Conservation (phyloP, 2,888 invertebrate species). For the Cryptus viduatorius region DNA sequence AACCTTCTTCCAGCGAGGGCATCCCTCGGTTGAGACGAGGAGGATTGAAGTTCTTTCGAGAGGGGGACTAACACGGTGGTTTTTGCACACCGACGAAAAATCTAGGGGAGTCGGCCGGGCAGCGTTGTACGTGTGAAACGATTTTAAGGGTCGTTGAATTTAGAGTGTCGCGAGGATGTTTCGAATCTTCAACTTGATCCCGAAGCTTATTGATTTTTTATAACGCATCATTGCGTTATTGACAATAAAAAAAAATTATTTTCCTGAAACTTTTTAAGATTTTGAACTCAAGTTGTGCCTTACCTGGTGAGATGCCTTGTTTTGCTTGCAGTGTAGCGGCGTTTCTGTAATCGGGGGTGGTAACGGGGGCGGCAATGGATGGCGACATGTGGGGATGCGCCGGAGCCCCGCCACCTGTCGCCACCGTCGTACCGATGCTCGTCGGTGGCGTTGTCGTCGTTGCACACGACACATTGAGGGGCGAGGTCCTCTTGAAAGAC, state of each 20-base stretch:
- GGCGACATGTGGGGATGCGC: constrained; percentile 82
- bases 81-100: constrained; percentile 71
- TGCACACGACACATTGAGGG: constrained; percentile 70
- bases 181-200: constrained; percentile 17
- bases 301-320: constrained; percentile 82
- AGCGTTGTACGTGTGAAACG: constrained; percentile 56
- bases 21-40: constrained; percentile 50
- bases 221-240: background rate
- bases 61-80: constrained; percentile 67
- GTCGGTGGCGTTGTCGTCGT: constrained; percentile 77
- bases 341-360: constrained; percentile 81
- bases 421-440: constrained; percentile 76
- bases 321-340: constrained; percentile 81
- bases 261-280: background rate
- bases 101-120: constrained; percentile 67
- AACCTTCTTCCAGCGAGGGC: constrained; percentile 71
- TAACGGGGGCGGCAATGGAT: constrained; percentile 80
- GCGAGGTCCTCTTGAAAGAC: constrained; percentile 80
- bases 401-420: constrained; percentile 68
- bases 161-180: constrained; percentile 44
- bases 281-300: constrained; percentile 55
- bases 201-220: constrained; percentile 8
- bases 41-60: constrained; percentile 69
- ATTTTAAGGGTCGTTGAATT: constrained; percentile 64
- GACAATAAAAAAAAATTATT: background rate